Evolutionary conservation across 2,888 invertebrate genomes (phyloP).

Genomic region (Erpobdella octoculata): DNA sequence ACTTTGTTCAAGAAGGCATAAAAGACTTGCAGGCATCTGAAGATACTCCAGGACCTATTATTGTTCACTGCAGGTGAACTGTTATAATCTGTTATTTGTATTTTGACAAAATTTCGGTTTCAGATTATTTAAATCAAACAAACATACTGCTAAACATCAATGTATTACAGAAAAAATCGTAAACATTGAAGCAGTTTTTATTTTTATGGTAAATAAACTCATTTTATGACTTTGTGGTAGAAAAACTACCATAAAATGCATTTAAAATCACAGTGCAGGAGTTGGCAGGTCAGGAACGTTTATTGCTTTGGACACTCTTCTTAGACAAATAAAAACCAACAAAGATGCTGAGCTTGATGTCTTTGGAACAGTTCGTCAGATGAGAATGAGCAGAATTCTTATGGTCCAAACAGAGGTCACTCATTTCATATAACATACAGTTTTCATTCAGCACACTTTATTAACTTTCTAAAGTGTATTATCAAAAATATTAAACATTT

Average conservation of each 20-base stretch:
- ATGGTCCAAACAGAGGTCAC: constrained; percentile 69
- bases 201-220: too few species aligned
- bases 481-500: too few species aligned
- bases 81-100: background rate
- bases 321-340: constrained; percentile 55
- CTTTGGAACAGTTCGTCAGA: constrained; percentile 62
- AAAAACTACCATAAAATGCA: background rate
- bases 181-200: too few species aligned
- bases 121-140: background rate
- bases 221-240: background rate
- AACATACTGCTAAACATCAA: background rate
- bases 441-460: too few species aligned
- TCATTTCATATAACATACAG: too few species aligned
- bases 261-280: constrained; percentile 60
- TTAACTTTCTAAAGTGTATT: too few species aligned
- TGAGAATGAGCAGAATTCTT: constrained; percentile 63
- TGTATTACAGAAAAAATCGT: background rate
- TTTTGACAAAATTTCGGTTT: background rate
- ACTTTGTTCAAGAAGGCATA: constrained; percentile 8
- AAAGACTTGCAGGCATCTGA: background rate
- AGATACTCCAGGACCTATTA: constrained; percentile 63
- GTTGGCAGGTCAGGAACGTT: constrained; percentile 70
- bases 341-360: constrained; percentile 59
- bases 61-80: constrained; percentile 79
- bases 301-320: constrained; percentile 64